Conservation (phyloP, 2,113 vertebrate species). For the Brachypteracias leptosomus region DNA sequence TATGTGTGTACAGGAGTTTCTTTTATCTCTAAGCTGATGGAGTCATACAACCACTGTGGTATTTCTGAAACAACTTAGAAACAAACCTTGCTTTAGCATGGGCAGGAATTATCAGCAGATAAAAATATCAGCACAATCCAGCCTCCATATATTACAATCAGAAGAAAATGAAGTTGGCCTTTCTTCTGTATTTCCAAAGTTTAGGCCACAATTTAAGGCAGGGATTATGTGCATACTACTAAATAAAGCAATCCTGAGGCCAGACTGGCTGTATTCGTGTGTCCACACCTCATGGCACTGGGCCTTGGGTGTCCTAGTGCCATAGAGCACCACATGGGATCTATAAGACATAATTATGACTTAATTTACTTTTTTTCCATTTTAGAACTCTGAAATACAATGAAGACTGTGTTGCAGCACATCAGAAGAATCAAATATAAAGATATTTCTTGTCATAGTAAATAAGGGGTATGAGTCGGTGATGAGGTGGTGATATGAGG, state of each 20-base stretch:
- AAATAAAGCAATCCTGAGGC: not conserved
- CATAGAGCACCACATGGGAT: not conserved
- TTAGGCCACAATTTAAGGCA: not conserved
- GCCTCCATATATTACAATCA: not conserved
- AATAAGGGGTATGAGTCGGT: not conserved
- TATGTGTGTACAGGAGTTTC: not conserved
- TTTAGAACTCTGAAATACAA: not conserved
- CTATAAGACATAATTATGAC: not conserved
- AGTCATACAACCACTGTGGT: not conserved
- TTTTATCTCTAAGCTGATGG: not conserved
- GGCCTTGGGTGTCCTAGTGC: not conserved
- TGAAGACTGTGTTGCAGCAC: not conserved
- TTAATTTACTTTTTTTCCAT: not conserved
- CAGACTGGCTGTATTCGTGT: not conserved
- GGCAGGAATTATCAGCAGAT: not conserved
- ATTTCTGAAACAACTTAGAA: not conserved
- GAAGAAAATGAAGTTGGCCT: not conserved
- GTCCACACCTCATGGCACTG: not conserved
- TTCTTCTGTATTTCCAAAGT: not conserved
- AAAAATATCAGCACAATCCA: not conserved
- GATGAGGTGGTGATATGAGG: not conserved
- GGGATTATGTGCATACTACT: not conserved
- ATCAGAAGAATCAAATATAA: not conserved
- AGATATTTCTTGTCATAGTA: not conserved
- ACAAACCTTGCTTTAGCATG: not conserved